phyloP scores from a whole-genome alignment of 2,113 vertebrate genomes.

The Gopherus flavomarginatus region DNA sequence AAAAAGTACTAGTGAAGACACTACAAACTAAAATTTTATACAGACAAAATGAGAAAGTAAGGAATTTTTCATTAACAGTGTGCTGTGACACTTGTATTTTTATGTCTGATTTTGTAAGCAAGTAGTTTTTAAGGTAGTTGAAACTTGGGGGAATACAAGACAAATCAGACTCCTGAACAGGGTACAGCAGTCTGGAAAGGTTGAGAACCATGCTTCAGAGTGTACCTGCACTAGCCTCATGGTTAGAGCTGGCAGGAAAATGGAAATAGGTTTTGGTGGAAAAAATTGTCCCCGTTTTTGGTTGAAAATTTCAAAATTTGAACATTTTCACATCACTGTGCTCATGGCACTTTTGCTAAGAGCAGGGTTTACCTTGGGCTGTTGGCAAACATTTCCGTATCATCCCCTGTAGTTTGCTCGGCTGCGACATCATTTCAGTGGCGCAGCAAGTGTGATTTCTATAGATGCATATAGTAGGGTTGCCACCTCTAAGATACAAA shows the following conservation, averaged over 20 bases:
- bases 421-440: not conserved
- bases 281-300: not conserved
- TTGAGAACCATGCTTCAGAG: not conserved
- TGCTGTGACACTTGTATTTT: too few relatives aligned
- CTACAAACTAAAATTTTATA: too few relatives aligned
- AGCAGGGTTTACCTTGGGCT: too few relatives aligned
- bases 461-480: not conserved
- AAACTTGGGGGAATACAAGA: too few relatives aligned
- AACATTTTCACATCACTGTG: not conserved
- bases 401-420: too few relatives aligned
- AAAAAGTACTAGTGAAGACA: too few relatives aligned
- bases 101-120: too few relatives aligned
- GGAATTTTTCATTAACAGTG: too few relatives aligned
- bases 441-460: not conserved
- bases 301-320: not conserved
- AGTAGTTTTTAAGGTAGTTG: too few relatives aligned
- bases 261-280: not conserved
- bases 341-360: not conserved
- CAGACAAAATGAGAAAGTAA: too few relatives aligned
- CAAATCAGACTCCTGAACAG: too few relatives aligned
- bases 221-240: constrained; percentile 50
- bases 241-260: not conserved
- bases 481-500: not conserved
- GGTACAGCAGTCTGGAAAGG: too few relatives aligned
- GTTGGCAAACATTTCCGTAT: not conserved